Base-by-base conservation (phyloP, 2,113 vertebrate genomes). In the Agapornis roseicollis region DNA sequence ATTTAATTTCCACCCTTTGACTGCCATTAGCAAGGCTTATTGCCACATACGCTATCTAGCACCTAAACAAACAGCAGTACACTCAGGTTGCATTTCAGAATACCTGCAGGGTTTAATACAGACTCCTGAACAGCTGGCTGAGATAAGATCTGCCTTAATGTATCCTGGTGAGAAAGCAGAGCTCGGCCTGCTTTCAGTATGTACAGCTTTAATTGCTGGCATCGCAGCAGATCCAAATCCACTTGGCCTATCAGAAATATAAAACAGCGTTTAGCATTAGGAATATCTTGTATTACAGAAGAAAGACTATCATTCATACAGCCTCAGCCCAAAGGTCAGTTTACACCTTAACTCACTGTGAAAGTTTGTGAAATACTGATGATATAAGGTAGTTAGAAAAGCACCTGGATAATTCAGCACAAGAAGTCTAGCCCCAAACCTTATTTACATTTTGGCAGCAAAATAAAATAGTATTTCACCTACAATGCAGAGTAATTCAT, bases 161-260 rank as follows among this genome's bases (percentile, higher is more conserved):
- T 99, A 95, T 99, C 99, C 94, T 99, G 99, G 94, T 99, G 99
- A 81, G 98, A 98, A 28, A 99, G 98, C 64, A 99, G 97, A 17
- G 99, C 99, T 27, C 99, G 98, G 4, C 98, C 99, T 29, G 99
- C 99, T 97, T 99, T 99, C 80, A 99, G 85, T 58, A 99, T 98
- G 89, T 99, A 99, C 18, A 99, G 97, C 83, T 99, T 98, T 58
- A 99, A 96, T 95, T 99, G 99, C 96, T 99, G 99, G 90, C 99
- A 99, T 58, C 99, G 97, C 65, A 99, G 97, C 39, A 99, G 96
- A 85, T 99, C 98, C 91, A 99, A 93, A 93, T 99, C 99, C 91
- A 99, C 99, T 98, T 99, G 99, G 96, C 99, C 99, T 97, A 46
- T 35, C 5, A 84, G 77, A 96, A 96, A 86, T 23, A 93, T 80